phyloP scores from a whole-genome alignment of 2,113 vertebrate genomes.

The Dromiciops gliroides region DNA sequence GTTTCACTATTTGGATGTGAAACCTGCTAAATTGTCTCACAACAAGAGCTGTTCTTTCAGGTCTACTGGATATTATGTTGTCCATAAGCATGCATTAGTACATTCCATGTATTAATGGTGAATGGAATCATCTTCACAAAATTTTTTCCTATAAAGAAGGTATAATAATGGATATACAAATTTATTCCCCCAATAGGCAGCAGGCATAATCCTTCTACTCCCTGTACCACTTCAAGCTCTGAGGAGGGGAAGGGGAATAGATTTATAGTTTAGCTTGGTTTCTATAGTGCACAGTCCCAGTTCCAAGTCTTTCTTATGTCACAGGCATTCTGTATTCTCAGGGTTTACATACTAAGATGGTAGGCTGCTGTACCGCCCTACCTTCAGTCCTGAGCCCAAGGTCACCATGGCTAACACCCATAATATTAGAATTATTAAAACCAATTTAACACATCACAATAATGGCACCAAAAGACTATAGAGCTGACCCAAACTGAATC shows the following conservation, averaged over 20 bases:
- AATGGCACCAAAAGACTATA: not conserved
- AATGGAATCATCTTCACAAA: not conserved
- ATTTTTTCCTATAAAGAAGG: not conserved
- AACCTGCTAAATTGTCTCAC: not conserved
- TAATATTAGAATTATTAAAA: not conserved
- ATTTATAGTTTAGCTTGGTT: not conserved
- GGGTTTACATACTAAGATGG: not conserved
- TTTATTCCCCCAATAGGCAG: not conserved
- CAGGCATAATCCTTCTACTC: not conserved
- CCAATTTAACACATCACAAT: not conserved
- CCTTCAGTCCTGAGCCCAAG: not conserved
- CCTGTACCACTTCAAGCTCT: not conserved
- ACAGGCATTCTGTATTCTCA: not conserved
- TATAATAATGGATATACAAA: not conserved
- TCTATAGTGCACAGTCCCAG: not conserved
- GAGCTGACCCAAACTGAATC: not conserved
- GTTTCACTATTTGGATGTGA: not conserved
- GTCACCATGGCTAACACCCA: not conserved
- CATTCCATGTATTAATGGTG: not conserved
- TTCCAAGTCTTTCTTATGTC: not conserved
- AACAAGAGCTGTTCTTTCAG: not conserved
- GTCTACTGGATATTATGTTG: not conserved
- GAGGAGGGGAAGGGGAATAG: not conserved
- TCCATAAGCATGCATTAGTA: not conserved
- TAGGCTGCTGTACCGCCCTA: not conserved